Base-by-base conservation (phyloP, 1,140 invertebrate species). In the Hylaeus volcanicus region DNA sequence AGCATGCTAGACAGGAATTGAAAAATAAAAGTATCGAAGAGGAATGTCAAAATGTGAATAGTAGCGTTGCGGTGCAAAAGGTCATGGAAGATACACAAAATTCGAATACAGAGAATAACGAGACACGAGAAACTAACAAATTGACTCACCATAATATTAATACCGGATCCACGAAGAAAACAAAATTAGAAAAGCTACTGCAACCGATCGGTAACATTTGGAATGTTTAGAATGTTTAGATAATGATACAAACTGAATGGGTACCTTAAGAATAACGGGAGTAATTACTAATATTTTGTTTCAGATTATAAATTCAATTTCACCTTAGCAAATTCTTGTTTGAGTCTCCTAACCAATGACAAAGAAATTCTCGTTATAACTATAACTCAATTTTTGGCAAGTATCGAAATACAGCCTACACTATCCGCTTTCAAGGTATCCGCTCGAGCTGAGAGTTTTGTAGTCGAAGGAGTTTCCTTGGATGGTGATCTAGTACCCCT, bases 271-370 rank as follows among this genome's bases (percentile, higher is more conserved):
- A 60, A 61, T 6, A 39, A 12, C 55, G 5, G 43, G 5, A 11
- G 58, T 12, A 78, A 82, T 45, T 3, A 55, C 51, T 56, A 68
- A 68, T 70, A 3, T 45, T 85, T 82, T 58, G 84, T 95, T 95
- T 82, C 90, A 96, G 96, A 96, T 86, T 96, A 97, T 85, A 97
- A 97, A 92, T 94, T 97, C 56, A 97, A 97, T 92, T 94, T 98
- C 82, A 96, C 96, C 11, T 89, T 98, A 55, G 96, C 96, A 37
- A 97, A 97, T 89, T 96, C 95, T 88, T 96, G 95, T 53, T 64
- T 97, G 37, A 96, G 95, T 58, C 90, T 97, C 60, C 93, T 96
- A 73, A 96, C 96, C 84, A 94, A 95, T 73, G 94, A 94, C 61
- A 95, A 95, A 86, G 97, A 97, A 92, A 95, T 97, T 53, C 89